These are phyloP conservation scores for Chaetura pelagica DNA, from an alignment of 2,113 vertebrate genomes.

Conservation along the genomic window DNA sequence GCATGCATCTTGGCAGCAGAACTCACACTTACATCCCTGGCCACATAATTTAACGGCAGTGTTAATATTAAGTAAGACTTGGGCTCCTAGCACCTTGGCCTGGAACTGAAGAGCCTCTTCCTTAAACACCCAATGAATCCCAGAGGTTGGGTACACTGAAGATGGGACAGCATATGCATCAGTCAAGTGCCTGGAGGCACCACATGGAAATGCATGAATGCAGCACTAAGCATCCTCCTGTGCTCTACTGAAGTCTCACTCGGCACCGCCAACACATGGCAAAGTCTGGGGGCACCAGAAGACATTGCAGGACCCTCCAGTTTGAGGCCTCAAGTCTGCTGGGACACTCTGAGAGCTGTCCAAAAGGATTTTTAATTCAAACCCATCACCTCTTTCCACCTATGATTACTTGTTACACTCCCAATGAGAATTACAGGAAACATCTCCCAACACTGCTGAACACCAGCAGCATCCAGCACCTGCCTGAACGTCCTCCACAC, in stretches of 20 bases:
- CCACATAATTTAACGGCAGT: not conserved
- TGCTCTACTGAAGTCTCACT: not conserved
- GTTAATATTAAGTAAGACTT: not conserved
- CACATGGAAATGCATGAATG: not conserved
- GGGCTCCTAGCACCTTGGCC: not conserved
- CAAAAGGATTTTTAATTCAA: not conserved
- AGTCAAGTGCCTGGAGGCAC: not conserved
- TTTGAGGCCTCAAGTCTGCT: not conserved
- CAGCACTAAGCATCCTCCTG: not conserved
- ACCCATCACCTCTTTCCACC: not conserved
- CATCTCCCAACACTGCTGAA: not conserved
- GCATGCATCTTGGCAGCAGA: not conserved
- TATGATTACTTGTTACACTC: not conserved
- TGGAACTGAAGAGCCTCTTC: not conserved
- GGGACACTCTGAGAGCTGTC: not conserved
- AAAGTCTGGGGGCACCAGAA: not conserved
- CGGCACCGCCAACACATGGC: accelerated
- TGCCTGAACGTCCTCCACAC: not conserved
- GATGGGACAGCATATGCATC: not conserved
- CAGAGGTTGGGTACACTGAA: not conserved
- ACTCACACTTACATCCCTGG: not conserved
- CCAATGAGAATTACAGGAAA: not conserved
- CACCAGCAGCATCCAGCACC: not conserved
- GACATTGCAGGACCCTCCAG: not conserved
- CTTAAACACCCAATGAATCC: not conserved